Evolutionary conservation across 2,113 vertebrate species (phyloP).

Genomic region (Lophura nycthemera): DNA sequence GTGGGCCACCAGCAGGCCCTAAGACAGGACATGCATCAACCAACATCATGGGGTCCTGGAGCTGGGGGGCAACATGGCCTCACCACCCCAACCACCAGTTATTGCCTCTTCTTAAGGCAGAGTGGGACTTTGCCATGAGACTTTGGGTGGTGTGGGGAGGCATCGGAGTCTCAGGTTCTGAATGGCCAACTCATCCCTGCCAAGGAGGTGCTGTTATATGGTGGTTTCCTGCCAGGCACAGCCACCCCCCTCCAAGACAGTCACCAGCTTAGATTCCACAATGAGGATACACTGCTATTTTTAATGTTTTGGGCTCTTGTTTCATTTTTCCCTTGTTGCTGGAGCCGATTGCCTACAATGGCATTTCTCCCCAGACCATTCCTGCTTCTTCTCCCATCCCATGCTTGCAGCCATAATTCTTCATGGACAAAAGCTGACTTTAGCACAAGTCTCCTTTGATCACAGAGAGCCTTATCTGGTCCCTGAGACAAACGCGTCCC

Average conservation of each 20-base stretch:
- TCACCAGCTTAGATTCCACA: background rate
- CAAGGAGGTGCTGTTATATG: background rate
- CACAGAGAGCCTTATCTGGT: background rate
- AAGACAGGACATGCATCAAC: background rate
- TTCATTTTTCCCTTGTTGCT: fast-evolving
- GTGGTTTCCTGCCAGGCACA: background rate
- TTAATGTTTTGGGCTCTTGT: fast-evolving
- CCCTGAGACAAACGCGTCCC: background rate
- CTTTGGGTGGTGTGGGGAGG: too few relatives aligned
- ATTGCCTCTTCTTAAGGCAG: background rate
- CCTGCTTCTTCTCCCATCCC: fast-evolving
- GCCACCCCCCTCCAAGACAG: fast-evolving
- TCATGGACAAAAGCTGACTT: background rate
- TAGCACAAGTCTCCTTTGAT: background rate
- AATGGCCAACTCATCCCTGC: background rate
- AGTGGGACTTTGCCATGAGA: background rate
- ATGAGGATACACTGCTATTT: background rate
- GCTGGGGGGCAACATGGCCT: background rate
- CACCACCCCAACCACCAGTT: background rate
- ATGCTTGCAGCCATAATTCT: fast-evolving
- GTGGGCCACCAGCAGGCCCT: background rate
- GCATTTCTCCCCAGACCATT: background rate
- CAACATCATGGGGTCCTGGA: background rate
- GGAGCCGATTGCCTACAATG: background rate
- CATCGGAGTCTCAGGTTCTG: fast-evolving